These are phyloP conservation scores for Rhabdophis nuchalis DNA, from an alignment of 2,797 vertebrate species.

Conservation along the genomic window DNA sequence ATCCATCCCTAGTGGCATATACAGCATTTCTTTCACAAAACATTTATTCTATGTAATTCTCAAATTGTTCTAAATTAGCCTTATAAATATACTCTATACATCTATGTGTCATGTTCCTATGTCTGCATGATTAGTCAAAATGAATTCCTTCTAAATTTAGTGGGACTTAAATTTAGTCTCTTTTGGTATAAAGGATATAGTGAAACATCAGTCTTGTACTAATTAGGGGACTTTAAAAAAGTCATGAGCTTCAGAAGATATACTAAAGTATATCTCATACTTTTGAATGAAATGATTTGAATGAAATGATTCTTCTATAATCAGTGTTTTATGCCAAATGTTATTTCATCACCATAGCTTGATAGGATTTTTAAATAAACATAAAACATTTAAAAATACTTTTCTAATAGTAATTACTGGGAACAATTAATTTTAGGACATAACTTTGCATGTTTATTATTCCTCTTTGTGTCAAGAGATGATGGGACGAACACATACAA, in stretches of 20 bases:
- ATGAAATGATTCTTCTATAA: neutral
- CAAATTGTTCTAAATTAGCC: neutral
- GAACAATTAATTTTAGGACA: neutral
- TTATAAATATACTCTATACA: neutral
- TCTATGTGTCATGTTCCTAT: neutral
- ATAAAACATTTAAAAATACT: neutral
- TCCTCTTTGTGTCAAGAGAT: neutral
- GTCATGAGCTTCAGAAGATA: neutral
- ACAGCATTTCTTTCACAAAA: neutral
- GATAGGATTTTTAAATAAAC: slow-evolving; percentile 1
- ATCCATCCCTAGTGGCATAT: neutral
- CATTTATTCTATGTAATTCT: neutral
- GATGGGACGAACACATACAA: neutral
- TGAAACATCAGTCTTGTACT: neutral
- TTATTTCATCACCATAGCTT: slow-evolving; percentile 22
- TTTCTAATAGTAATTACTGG: neutral
- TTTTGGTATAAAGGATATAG: neutral
- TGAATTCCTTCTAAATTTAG: neutral
- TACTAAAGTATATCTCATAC: neutral
- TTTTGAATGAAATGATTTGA: too few species aligned
- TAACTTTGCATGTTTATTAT: neutral
- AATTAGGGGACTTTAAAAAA: neutral
- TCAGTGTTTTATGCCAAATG: slow-evolving; percentile 14
- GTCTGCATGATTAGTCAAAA: neutral
- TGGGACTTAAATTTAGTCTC: neutral